phyloP scores from a whole-genome alignment of 2,888 invertebrate genomes.

The Stenchaetothrips biformis region DNA sequence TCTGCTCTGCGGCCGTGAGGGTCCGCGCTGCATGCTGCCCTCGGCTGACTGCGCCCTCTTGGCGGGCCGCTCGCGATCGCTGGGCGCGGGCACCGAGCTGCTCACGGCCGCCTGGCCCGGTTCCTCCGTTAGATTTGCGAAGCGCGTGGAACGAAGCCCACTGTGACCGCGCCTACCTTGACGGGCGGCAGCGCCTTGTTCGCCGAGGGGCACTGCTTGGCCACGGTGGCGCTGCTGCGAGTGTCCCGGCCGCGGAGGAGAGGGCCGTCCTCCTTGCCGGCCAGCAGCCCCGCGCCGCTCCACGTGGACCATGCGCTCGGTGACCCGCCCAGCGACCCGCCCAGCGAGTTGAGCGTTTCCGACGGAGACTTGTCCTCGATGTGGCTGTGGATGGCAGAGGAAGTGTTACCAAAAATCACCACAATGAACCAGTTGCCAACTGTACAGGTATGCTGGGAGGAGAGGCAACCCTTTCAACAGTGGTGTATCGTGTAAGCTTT shows the following conservation, averaged over 20 bases:
- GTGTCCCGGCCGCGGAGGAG: not conserved
- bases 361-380: slow-evolving; percentile 10
- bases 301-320: not conserved
- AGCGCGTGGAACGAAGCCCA: not conserved
- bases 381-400: not conserved
- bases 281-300: not conserved
- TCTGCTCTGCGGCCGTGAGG: not conserved
- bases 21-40: not conserved
- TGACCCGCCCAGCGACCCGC: not conserved
- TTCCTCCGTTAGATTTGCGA: not conserved
- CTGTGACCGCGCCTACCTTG: not conserved
- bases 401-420: too few relatives aligned
- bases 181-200: not conserved
- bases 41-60: not conserved
- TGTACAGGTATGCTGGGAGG: too few relatives aligned
- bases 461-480: too few relatives aligned
- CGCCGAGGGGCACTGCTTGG: not conserved
- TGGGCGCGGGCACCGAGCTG: not conserved
- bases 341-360: not conserved
- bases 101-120: not conserved
- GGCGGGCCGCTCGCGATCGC: not conserved
- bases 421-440: too few relatives aligned
- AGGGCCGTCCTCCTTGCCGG: not conserved
- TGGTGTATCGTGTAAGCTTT: too few relatives aligned
- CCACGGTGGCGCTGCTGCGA: not conserved